Evolutionary conservation across 1,140 invertebrate genomes (phyloP), one percentile per base, ranked within the genome.

Genomic region (Diabrotica virgifera): DNA sequence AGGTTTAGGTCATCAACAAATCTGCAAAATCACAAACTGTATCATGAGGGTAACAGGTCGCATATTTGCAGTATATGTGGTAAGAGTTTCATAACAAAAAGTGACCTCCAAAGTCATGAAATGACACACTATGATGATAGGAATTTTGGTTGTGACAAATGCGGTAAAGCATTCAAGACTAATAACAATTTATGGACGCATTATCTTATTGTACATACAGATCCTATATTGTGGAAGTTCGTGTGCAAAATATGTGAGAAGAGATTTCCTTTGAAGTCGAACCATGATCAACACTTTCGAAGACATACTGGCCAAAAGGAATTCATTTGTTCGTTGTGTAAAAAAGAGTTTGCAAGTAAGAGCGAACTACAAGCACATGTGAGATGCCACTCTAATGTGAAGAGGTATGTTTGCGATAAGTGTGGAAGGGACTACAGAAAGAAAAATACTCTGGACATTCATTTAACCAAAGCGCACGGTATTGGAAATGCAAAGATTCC

Each of bases 301-400:
- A 89, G 89, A 35, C 91, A 93, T 71, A 79, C 81, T 1, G 83
- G 86, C 6, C 79, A 80, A 24, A 92, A 92, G 62, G 85, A 89
- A 0, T 92, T 92, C 75, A 79, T 81, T 0, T 94, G 91, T 74
- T 80, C 82, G 5, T 82, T 87, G 5, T 94, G 92, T 71, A 83
- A 83, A 6, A 93, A 93, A 75, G 80, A 85, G 13, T 94, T 94
- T 62, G 62, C 70, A 7, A 71, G 64, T 52, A 72, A 69, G 12
- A 64, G 59, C 52, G 73, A 72, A 37, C 50, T 75, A 51, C 66
- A 70, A 54, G 72, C 70, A 52, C 76, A 78, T 63, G 62, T 70
- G 10, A 67, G 63, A 24, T 64, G 63, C 14, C 76, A 77, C 59
- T 72, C 71, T 36, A 70, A 73, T 52, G 65, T 67, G 8, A 62